Conservation (phyloP, 2,888 invertebrate genomes). For the Labia minor region DNA sequence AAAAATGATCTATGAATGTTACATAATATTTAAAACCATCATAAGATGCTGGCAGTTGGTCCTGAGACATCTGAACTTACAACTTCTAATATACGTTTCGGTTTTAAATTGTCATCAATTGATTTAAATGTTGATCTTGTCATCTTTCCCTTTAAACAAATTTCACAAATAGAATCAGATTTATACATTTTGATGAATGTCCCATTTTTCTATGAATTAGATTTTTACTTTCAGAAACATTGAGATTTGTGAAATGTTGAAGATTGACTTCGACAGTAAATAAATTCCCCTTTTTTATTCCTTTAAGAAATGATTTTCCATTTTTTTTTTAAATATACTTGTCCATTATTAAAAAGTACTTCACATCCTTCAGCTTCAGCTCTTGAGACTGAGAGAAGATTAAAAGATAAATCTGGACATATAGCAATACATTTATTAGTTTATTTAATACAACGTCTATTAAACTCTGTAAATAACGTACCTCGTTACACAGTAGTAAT, state of each 20-base stretch:
- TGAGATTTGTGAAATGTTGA: not conserved
- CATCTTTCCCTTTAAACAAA: slow-evolving; percentile 24
- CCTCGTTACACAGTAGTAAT: not conserved
- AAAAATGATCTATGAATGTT: slow-evolving; percentile 26
- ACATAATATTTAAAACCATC: slow-evolving; percentile 25
- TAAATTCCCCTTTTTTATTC: slow-evolving; percentile 23
- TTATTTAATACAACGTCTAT: not conserved
- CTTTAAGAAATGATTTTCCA: slow-evolving; percentile 20
- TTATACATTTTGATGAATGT: slow-evolving; percentile 27
- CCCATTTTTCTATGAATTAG: slow-evolving; percentile 28
- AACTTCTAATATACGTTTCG: slow-evolving; percentile 25
- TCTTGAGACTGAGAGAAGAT: not conserved
- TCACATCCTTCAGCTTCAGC: slow-evolving; percentile 24
- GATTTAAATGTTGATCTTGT: slow-evolving; percentile 22
- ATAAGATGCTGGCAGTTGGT: slow-evolving; percentile 25
- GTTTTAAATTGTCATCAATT: slow-evolving; percentile 24
- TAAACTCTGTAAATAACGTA: not conserved
- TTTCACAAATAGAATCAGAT: slow-evolving; percentile 25
- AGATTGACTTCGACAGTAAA: slow-evolving; percentile 19
- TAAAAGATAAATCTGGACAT: not conserved
- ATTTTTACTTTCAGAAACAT: slow-evolving; percentile 18
- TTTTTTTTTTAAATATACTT: slow-evolving; percentile 23
- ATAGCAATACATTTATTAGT: not conserved
- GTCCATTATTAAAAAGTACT: slow-evolving; percentile 24
- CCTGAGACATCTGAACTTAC: slow-evolving; percentile 25